Conservation (phyloP, 2,113 vertebrate species). For the Tauraco erythrolophus region DNA sequence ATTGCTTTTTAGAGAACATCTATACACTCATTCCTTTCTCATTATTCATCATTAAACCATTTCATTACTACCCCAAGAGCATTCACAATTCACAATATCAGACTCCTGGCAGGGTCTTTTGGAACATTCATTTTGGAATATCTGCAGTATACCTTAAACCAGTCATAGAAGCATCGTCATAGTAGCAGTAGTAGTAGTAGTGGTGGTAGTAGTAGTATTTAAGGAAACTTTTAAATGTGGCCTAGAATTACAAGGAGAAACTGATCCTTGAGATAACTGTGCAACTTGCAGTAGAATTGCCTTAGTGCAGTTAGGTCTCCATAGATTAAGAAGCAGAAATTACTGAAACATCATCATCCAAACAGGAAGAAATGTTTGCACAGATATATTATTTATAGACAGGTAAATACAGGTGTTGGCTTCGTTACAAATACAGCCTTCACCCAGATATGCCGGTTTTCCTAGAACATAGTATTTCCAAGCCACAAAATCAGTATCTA, state of each 20-base stretch:
- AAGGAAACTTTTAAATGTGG: neutral
- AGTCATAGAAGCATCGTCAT: neutral
- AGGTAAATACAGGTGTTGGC: neutral
- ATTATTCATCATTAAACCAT: neutral
- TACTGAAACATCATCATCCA: neutral
- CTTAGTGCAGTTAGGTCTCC: neutral
- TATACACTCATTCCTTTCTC: neutral
- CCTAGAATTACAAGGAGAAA: neutral
- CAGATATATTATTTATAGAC: neutral
- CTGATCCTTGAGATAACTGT: neutral
- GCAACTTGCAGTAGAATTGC: neutral
- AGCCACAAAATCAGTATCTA: neutral
- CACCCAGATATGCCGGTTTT: neutral
- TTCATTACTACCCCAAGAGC: neutral
- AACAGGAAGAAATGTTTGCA: neutral
- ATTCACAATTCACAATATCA: neutral
- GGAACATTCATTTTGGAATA: neutral
- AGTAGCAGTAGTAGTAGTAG: neutral
- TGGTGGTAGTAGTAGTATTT: neutral
- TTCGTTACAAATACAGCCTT: neutral
- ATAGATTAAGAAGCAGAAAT: neutral
- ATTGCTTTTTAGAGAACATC: neutral
- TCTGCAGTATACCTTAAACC: neutral
- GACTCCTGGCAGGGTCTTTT: neutral
- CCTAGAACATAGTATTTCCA: neutral